These are phyloP conservation scores for Podabrus alpinus DNA, from an alignment of 2,888 invertebrate species.

Conservation along the genomic window DNA sequence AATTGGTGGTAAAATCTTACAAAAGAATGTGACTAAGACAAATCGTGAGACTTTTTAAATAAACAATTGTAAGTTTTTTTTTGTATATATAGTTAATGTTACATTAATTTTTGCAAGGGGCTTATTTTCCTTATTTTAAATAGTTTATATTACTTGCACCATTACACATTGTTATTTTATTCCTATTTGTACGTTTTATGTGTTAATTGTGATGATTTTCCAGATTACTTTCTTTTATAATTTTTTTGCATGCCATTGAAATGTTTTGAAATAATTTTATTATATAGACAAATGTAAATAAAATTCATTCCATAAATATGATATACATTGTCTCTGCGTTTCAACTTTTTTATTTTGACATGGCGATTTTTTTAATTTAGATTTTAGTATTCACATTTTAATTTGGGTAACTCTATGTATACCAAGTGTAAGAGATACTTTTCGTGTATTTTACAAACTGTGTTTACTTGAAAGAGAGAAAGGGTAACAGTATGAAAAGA, in stretches of 20 bases:
- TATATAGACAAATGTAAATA: not conserved
- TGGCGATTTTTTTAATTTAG: not conserved
- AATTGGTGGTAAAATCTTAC: not conserved
- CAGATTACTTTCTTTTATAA: not conserved
- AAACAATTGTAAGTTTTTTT: not conserved
- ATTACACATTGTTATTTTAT: not conserved
- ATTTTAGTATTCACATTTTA: not conserved
- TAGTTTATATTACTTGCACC: not conserved
- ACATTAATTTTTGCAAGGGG: not conserved
- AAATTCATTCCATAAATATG: conserved; percentile 2
- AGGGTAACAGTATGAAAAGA: not conserved
- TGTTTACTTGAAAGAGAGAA: not conserved
- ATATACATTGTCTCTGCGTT: not conserved
- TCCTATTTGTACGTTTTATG: not conserved
- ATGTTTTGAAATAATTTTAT: not conserved
- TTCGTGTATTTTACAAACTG: not conserved
- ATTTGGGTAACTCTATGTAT: not conserved
- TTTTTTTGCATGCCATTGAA: not conserved
- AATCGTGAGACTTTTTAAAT: conserved; percentile 1
- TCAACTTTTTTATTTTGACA: not conserved
- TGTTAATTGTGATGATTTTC: not conserved
- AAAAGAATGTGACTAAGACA: not conserved
- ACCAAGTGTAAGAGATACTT: not conserved
- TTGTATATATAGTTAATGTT: not conserved
- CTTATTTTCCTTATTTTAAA: not conserved